Evolutionary conservation across 2,113 vertebrate species (phyloP).

Genomic region (Eulemur macaco): DNA sequence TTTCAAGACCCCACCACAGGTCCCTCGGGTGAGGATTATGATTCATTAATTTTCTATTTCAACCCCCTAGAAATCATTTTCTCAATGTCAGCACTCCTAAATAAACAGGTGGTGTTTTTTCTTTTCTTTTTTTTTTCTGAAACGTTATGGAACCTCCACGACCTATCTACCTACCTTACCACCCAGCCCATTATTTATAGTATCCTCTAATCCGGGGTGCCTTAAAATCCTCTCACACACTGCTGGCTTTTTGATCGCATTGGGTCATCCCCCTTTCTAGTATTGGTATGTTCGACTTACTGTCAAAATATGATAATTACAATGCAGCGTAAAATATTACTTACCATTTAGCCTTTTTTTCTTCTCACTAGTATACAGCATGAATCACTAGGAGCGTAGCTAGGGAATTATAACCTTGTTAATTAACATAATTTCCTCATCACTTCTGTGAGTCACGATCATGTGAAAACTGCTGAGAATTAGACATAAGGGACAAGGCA

Average conservation of each 20-base stretch:
- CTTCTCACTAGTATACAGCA: not conserved
- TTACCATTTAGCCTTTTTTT: not conserved
- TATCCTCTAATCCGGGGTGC: not conserved
- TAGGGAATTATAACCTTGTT: not conserved
- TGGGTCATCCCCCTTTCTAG: not conserved
- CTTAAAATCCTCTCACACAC: not conserved
- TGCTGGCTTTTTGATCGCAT: not conserved
- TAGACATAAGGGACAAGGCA: not conserved
- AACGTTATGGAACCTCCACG: not conserved
- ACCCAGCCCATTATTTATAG: not conserved
- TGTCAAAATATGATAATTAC: not conserved
- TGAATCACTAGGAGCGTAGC: not conserved
- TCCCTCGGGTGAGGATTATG: not conserved
- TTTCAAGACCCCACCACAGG: not conserved
- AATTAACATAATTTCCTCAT: constrained; percentile 8
- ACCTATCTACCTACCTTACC: too few relatives aligned
- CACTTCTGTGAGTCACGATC: not conserved
- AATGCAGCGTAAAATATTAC: not conserved
- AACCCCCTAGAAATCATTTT: not conserved
- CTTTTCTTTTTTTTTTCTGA: not conserved
- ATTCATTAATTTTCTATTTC: not conserved
- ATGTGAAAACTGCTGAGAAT: not conserved
- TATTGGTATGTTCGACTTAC: not conserved
- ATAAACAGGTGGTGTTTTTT: not conserved
- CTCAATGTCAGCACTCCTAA: not conserved